phyloP scores from a whole-genome alignment of 2,888 invertebrate genomes.

The Clanis bilineata region DNA sequence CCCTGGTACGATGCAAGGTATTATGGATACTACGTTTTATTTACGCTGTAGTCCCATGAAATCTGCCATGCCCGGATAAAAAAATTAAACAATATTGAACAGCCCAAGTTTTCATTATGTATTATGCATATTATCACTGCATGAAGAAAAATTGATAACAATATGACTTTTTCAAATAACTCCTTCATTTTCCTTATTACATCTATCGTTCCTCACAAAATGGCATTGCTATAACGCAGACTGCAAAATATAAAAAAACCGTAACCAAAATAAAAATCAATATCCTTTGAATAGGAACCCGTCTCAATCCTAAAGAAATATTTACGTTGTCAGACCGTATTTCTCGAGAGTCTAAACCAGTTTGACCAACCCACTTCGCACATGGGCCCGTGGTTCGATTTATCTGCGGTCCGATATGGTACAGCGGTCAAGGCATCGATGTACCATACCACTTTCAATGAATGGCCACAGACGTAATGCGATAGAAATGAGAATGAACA shows the following conservation, averaged over 20 bases:
- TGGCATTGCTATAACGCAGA: not conserved
- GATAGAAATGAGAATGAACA: not conserved
- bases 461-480: not conserved
- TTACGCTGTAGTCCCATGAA: too few species aligned
- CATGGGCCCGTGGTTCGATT: constrained; percentile 16
- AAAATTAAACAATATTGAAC: too few species aligned
- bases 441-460: constrained; percentile 26
- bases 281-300: constrained; percentile 6
- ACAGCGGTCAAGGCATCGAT: constrained; percentile 39
- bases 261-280: not conserved
- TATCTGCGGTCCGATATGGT: constrained; percentile 34
- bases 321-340: constrained; percentile 14
- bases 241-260: too few species aligned
- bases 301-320: constrained; percentile 10
- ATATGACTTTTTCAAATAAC: too few species aligned
- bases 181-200: not conserved
- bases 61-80: too few species aligned
- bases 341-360: constrained; percentile 16
- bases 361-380: constrained; percentile 15
- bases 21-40: too few species aligned
- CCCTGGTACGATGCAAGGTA: too few species aligned
- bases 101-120: too few species aligned
- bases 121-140: too few species aligned
- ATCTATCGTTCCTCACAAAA: not conserved
- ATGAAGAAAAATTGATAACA: too few species aligned